phyloP scores from a whole-genome alignment of 2,888 invertebrate genomes.

The Epirrhoe alternata region DNA sequence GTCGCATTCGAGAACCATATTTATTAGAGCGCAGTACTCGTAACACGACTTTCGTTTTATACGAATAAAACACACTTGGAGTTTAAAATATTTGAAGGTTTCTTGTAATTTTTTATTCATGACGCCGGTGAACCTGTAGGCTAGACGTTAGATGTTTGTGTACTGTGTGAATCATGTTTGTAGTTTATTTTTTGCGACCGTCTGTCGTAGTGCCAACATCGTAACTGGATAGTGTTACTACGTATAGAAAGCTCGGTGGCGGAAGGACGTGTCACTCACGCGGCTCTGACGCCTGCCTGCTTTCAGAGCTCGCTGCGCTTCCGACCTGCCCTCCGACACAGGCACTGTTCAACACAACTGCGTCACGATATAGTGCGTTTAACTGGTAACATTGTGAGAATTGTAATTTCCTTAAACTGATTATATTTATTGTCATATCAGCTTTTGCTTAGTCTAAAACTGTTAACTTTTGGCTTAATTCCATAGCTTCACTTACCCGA shows the following conservation, averaged over 20 bases:
- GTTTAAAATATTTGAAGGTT: constrained; percentile 60
- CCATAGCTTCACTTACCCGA: too few species aligned
- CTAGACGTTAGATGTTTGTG: constrained; percentile 14
- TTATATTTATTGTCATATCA: background rate
- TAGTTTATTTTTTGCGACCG: constrained; percentile 47
- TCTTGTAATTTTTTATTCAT: constrained; percentile 54
- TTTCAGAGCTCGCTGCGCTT: constrained; percentile 72
- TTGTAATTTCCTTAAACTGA: constrained; percentile 12
- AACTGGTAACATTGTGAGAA: constrained; percentile 15
- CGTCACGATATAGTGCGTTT: constrained; percentile 32
- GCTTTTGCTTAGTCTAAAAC: background rate
- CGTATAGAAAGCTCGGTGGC: constrained; percentile 64
- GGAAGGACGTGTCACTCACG: constrained; percentile 82
- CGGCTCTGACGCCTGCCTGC: constrained; percentile 72
- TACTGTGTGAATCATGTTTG: constrained; percentile 11
- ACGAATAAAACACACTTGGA: constrained; percentile 66
- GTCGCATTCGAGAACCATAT: constrained; percentile 80
- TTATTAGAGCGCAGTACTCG: constrained; percentile 80
- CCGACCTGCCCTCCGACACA: constrained; percentile 76
- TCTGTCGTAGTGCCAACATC: constrained; percentile 50
- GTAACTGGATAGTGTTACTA: constrained; percentile 63
- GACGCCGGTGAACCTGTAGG: constrained; percentile 29
- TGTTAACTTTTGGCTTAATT: too few species aligned
- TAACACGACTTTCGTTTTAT: constrained; percentile 81
- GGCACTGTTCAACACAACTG: constrained; percentile 60